Evolutionary conservation across 2,888 invertebrate genomes (phyloP), one percentile per base, ranked within the genome.

Genomic region (Rotaria magnacalcarata): DNA sequence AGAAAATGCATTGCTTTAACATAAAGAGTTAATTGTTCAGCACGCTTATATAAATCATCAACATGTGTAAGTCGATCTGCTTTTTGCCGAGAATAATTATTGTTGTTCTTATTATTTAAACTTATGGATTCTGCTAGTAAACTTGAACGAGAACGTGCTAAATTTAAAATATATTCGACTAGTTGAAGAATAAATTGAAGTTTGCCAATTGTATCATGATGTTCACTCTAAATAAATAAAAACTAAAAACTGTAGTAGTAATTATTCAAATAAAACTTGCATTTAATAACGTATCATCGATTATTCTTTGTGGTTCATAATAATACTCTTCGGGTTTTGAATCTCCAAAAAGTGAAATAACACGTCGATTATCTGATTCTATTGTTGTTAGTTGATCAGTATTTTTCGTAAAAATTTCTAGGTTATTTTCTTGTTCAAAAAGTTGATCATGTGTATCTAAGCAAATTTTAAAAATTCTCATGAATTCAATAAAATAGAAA

Each of bases 191-290:
- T 96, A 92, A 98, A 99, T 92, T 97, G 96, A 89, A 99, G 93
- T 92, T 98, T 98, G 41, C 96, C 96, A 91, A 99, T 93, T 84
- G 96, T 96, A 91, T 96, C 96, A 92, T 96, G 96, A 92, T 97
- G 97, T 92, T 96, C 96, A 90, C 95, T 94, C 94, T 95, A 92
- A 0, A 92, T 90, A 85, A 58, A 80, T 16, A 84, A 58, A 58
- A 43, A 67, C 87, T 6, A n/a, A 21, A 21, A 50, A 50, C 8
- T 50, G 50, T 50, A 19, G 6, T n/a, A 41, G 41, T 74, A 7
- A 7, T 8, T 43, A 50, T 50, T 10, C 16, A 50, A 24, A 21
- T 60, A 7, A 21, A 43, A 86, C 67, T 85, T 85, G 75, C 85
- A 86, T 86, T 54, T 16, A 86, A 7, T 54, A 86, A 74, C 3